Conservation (phyloP, 2,797 vertebrate genomes). For the Enteromius argenteus region DNA sequence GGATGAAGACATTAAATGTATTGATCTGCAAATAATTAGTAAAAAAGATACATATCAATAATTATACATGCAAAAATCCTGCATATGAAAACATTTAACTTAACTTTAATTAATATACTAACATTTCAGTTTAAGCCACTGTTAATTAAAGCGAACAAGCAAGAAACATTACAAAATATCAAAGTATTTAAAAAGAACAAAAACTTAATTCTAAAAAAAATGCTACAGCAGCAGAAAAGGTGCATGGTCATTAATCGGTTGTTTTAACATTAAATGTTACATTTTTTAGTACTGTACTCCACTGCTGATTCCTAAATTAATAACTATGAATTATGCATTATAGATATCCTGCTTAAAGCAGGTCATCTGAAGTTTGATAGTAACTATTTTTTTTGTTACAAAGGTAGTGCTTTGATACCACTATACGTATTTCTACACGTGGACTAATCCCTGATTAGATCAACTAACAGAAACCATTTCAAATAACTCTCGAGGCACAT, state of each 20-base stretch:
- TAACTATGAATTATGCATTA: no score
- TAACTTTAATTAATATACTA: not conserved
- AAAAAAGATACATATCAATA: not conserved
- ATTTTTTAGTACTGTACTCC: not conserved
- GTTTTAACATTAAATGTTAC: not conserved
- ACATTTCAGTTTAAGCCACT: not conserved
- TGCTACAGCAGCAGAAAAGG: not conserved
- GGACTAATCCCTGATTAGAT: not conserved
- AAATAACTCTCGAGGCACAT: not conserved
- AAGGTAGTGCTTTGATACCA: not conserved
- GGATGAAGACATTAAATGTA: conserved; percentile 3
- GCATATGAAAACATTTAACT: not conserved
- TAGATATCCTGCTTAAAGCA: not conserved
- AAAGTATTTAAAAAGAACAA: not conserved
- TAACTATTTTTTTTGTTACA: not conserved
- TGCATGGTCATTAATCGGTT: not conserved
- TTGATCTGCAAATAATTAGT: not conserved
- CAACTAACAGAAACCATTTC: not conserved
- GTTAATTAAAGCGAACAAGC: not conserved
- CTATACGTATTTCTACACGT: not conserved
- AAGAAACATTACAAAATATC: not conserved
- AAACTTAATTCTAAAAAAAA: not conserved
- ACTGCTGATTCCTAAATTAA: not conserved
- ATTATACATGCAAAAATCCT: not conserved
- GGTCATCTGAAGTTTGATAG: not conserved